Evolutionary conservation across 2,888 invertebrate species (phyloP), one percentile per base, ranked within the genome.

Genomic region (Thera obeliscata): DNA sequence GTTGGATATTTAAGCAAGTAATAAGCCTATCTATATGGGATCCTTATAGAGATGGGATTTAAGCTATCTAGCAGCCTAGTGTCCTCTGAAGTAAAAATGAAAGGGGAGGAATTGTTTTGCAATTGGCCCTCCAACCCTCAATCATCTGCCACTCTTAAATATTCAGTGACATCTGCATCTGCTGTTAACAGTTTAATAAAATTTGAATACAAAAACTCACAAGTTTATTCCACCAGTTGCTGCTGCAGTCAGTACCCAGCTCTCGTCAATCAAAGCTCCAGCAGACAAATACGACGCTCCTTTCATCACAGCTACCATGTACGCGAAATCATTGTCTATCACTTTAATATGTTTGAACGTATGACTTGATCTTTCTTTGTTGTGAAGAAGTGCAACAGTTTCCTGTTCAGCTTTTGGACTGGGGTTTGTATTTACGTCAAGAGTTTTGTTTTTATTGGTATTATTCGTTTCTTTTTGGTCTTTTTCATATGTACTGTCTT

Each of bases 191-290:
- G 41, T 1, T 41, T 5, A 38, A 7, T 41, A 2, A 41, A 1
- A 41, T 41, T 7, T 7, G 7, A n/a, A 22, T 22, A 50, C 7
- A 52, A 58, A 22, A 48, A 63, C 60, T 55, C 5, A 62, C 64
- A 58, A 33, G 48, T 62, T 35, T 8, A 91, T 77, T 0, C 85
- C 75, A 72, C 89, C 88, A 2, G 88, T 92, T 0, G 83, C 86
- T 2, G 88, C 92, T 0, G 83, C 86, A 0, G 91, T 91, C n/a
- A 92, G 46, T 0, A 93, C 86, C 91, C 91, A 92, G 6, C 74
- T 80, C 0, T 87, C 84, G 70, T 84, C 79, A 12, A 93, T 83
- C 61, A 93, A 72, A 0, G 90, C 88, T 2, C 91, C 92, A 2
- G 89, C 83, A 74, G 88, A 83, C 0, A 91, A 35, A 71, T 86